Evolutionary conservation across 2,888 invertebrate genomes (phyloP), one percentile per base, ranked within the genome.

Genomic region (Malachius bipustulatus): DNA sequence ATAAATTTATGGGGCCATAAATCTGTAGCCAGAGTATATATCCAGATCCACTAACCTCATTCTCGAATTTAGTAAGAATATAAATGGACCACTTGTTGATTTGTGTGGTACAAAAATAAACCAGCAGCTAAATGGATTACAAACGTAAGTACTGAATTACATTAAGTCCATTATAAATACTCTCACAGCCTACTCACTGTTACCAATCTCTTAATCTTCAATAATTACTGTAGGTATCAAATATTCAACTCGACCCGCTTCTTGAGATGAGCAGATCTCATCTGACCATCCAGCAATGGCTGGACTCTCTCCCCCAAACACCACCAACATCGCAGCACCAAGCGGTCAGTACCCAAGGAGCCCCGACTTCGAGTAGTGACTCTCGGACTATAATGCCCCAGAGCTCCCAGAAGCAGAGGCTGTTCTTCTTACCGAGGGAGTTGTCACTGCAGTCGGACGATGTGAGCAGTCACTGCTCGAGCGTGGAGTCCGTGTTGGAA

Each of bases 401-500:
- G 3, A 10, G 9, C 14, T 10, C 3, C 27, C 30, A 4, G n/a
- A n/a, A n/a, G 32, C 32, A 2, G 30, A 34, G 15, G 36, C n/a
- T n/a, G 15, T 35, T 3, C 11, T 19, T n/a, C n/a, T 11, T 16
- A 14, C 8, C n/a, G 19, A 19, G 12, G 12, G 24, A 19, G 6
- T 19, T 8, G 6, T 19, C 24, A 19, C 47, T 60, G 26, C 63
- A 65, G 46, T 64, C 63, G 4, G 64, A 65, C 40, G 62, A 64
- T 40, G 57, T 55, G 39, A 66, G 73, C 35, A 77, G 77, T 49
- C 71, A 71, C 40, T 83, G 83, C 52, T 85, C 85, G 34, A 72
- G 79, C 51, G 81, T 88, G 19, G 78, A 88, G 55, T 84, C 83
- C 56, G 70, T 90, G 32, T 63, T 91, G 48, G 85, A 88, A 48